A percentile compares a stretch with the other conserved stretches of the same genome.
These are phyloP conservation scores for Apostichopus japonicus DNA, from an alignment of 35 echinoderm and acorn worm genomes.

Conservation along the genomic window DNA sequence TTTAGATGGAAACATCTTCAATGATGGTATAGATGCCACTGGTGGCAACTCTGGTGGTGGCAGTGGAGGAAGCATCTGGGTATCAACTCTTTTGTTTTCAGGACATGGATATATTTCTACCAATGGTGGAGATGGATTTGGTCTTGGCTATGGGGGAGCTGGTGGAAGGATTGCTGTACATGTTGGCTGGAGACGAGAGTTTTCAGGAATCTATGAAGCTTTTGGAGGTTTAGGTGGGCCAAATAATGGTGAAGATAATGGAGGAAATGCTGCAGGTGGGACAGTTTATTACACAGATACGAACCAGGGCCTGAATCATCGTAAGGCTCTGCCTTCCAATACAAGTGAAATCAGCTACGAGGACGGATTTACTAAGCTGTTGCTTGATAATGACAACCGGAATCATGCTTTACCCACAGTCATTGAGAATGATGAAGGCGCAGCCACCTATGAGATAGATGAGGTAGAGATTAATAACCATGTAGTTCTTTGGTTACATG, in stretches of 20 bases:
- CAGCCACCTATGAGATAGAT: conserved; percentile 74
- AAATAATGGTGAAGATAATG: neutral
- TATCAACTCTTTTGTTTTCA: conserved; percentile 74
- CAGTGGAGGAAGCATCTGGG: conserved; percentile 87
- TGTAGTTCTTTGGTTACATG: conserved; percentile 88
- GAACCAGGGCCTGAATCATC: conserved; percentile 73
- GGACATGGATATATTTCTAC: conserved; percentile 83
- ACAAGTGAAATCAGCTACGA: conserved; percentile 7
- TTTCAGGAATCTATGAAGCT: conserved; percentile 56
- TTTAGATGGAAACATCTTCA: conserved; percentile 77
- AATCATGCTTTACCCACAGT: conserved; percentile 77
- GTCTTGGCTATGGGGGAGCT: conserved; percentile 78
- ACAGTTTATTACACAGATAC: conserved; percentile 95
- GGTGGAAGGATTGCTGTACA: conserved; percentile 85
- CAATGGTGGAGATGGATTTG: conserved; percentile 77
- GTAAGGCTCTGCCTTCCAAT: conserved; percentile 52
- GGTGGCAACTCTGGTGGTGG: conserved; percentile 75
- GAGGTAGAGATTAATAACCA: conserved; percentile 87
- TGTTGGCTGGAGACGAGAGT: conserved; percentile 88
- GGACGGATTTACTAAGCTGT: conserved; percentile 75
- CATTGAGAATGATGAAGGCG: conserved; percentile 86
- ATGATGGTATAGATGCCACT: conserved; percentile 66
- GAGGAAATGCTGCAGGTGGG: conserved; percentile 72
- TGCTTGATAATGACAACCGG: conserved; percentile 81
- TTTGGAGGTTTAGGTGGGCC: conserved; percentile 67